A percentile compares a stretch with the other conserved stretches of the same genome.
phyloP scores from a whole-genome alignment of 2,113 vertebrate genomes.

The Picathartes gymnocephalus region DNA sequence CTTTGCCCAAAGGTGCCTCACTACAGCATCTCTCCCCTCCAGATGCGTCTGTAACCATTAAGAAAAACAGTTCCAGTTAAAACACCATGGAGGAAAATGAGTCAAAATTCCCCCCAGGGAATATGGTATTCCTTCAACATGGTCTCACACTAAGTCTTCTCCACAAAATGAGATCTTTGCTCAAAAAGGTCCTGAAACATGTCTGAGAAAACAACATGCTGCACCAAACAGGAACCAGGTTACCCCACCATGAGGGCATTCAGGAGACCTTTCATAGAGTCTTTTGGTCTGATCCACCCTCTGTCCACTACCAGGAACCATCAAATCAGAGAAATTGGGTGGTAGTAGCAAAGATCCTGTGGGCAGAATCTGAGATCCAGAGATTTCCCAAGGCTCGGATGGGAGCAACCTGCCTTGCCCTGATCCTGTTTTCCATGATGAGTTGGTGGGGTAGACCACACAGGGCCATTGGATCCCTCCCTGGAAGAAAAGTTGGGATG shows the following conservation, averaged over 20 bases:
- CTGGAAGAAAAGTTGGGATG: not conserved
- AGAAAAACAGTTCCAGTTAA: not conserved
- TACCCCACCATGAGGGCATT: not conserved
- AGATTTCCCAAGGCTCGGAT: not conserved
- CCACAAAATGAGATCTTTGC: not conserved
- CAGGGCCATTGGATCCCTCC: not conserved
- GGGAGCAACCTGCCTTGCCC: not conserved
- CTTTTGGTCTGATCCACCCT: not conserved
- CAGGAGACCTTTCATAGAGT: not conserved
- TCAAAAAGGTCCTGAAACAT: not conserved
- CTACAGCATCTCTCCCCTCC: not conserved
- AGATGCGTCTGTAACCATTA: not conserved
- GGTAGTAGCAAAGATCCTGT: not conserved
- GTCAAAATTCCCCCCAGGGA: not conserved
- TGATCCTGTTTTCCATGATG: not conserved
- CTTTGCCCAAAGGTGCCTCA: slow-evolving; percentile 26
- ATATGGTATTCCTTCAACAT: not conserved
- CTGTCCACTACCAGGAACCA: not conserved
- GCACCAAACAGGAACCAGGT: not conserved
- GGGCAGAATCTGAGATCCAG: not conserved
- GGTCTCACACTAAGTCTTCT: not conserved
- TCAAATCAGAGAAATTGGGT: not conserved
- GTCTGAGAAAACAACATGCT: not conserved
- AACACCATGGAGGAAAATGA: not conserved
- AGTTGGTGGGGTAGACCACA: not conserved